phyloP scores from a whole-genome alignment of 37 sponge, comb jelly and placozoan species.

The Ianthella basta region DNA sequence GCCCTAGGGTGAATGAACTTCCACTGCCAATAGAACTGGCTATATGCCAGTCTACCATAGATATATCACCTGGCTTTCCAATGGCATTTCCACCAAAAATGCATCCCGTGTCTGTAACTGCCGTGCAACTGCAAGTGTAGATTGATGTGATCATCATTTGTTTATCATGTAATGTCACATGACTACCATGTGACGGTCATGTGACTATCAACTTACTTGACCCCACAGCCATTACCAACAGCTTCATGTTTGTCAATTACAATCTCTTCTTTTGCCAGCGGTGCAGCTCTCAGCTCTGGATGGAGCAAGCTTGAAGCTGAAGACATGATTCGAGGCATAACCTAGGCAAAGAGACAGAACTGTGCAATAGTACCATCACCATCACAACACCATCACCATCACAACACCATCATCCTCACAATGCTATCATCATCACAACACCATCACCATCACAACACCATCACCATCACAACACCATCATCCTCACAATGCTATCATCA shows the following conservation, averaged over 20 bases:
- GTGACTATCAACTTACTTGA: conserved; percentile 60
- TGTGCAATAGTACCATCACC: no score
- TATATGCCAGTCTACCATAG: background rate
- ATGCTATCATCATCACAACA: no score
- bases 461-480: no score
- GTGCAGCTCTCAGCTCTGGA: background rate
- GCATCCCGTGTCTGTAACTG: conserved; percentile 74
- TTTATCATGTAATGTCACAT: no score
- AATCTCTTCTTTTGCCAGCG: background rate
- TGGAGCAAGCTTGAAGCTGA: background rate
- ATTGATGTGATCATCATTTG: no score
- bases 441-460: no score
- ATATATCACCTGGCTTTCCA: conserved; percentile 61
- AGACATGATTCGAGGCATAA: conserved; percentile 9
- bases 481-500: no score
- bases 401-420: no score
- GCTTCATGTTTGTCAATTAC: background rate
- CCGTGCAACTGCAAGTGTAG: conserved; percentile 41
- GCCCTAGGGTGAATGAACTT: no score
- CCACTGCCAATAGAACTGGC: background rate
- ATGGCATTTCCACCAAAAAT: conserved; percentile 61
- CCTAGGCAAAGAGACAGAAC: background rate
- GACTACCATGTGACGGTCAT: no score
- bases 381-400: no score
- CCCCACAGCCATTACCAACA: conserved; percentile 73